Conservation (phyloP, 2,797 vertebrate genomes). For the Chloroceryle inda region DNA sequence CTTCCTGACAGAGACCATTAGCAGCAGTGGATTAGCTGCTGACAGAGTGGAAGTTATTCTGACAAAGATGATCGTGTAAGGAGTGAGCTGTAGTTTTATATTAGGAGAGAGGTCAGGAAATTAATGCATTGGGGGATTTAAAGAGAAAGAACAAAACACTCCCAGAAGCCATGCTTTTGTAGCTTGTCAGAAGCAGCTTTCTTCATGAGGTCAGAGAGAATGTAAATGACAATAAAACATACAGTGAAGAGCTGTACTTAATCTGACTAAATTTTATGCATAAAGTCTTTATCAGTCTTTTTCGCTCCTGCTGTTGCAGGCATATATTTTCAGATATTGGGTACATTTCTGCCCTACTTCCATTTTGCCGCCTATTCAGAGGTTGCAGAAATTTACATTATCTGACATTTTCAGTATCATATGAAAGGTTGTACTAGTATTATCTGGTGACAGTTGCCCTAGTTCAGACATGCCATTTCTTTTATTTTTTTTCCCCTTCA, state of each 20-base stretch:
- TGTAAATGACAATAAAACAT: neutral
- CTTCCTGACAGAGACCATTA: constrained; percentile 39
- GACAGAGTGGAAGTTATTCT: neutral
- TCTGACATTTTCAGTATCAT: neutral
- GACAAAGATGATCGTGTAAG: neutral
- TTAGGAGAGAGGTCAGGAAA: constrained; percentile 35
- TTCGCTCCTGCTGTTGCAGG: neutral
- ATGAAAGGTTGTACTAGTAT: neutral
- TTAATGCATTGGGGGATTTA: neutral
- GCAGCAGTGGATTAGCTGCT: neutral
- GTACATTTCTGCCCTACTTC: neutral
- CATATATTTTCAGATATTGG: neutral
- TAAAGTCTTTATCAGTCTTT: neutral
- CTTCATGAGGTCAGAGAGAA: neutral
- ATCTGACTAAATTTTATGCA: neutral
- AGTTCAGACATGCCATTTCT: neutral
- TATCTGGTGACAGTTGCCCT: neutral
- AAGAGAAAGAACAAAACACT: neutral
- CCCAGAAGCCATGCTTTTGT: constrained; percentile 5
- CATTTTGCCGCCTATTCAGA: neutral
- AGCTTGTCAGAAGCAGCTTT: constrained; percentile 22
- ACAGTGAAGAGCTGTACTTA: neutral
- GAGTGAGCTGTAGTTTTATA: neutral
- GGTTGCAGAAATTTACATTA: neutral
- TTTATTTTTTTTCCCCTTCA: neutral